Evolutionary conservation across 37 sponge, comb jelly and placozoan genomes (phyloP), one percentile per base, ranked within the genome.

Genomic region (Sycon ciliatum): DNA sequence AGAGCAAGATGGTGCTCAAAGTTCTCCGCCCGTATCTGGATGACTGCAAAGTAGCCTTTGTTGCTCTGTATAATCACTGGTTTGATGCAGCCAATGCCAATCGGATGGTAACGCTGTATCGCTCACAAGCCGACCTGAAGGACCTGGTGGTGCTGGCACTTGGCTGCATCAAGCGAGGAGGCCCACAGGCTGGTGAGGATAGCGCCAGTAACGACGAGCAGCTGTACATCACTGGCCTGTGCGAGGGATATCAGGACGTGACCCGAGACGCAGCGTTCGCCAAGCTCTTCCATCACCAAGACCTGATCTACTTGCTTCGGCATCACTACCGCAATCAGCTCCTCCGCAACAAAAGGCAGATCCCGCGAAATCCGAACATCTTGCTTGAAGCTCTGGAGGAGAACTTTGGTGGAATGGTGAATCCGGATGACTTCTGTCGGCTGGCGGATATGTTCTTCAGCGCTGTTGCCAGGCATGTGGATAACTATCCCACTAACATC

Each of bases 61-160:
- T 60, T 23, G 63, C 63, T 60, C 9, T 18, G 16, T 60, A 11
- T 11, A 60, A 60, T 60, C 63, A 18, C 31, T 24, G 22, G 7
- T 60, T 60, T 60, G 63, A 60, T 60, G 27, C 63, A 9, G 63
- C 63, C 32, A 60, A 60, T 60, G 63, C 63, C 7, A 60, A 60
- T 24, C 63, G 63, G 9, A 60, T 60, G 63, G 26, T 28, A 9
- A 60, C 63, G 24, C 22, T 60, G 24, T 60, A 30, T 60, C 63
- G 63, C 24, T 60, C 63, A 30, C 63, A 9, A 11, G 24, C 26
- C 63, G 16, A 11, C 63, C 22, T 22, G 9, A 24, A 60, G 31
- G 63, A 60, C 16, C 32, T 23, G 24, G 7, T 23, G 7, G 24
- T 9, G 7, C 16, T 60, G 26, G 63, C 63, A 11, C 22, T 30